Conservation (phyloP, 1,140 invertebrate species). For the Pachypeltis micranthus region DNA sequence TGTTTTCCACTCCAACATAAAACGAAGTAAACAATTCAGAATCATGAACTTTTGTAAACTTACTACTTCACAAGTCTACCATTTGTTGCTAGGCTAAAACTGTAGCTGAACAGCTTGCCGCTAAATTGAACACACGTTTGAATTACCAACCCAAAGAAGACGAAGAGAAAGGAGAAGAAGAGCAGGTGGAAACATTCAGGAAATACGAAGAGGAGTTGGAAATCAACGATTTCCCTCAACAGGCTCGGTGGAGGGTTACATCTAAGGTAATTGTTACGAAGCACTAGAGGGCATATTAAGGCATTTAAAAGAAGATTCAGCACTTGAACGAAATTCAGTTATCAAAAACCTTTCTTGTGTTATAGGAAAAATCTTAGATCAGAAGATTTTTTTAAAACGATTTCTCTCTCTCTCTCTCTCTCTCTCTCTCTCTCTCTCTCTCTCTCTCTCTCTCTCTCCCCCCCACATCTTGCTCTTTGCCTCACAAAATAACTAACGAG, state of each 20-base stretch:
- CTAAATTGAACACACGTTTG: conserved; percentile 82
- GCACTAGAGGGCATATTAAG: conserved; percentile 95
- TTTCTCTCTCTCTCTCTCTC: too few species aligned
- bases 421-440: too few species aligned
- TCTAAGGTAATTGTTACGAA: conserved; percentile 78
- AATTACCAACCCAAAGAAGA: conserved; percentile 88
- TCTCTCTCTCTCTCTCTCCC: too few species aligned
- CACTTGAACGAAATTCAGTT: too few species aligned
- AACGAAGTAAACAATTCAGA: neutral
- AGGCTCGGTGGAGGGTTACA: conserved; percentile 95
- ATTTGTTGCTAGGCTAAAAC: conserved; percentile 78
- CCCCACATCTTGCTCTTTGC: too few species aligned
- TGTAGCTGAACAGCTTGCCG: conserved; percentile 84
- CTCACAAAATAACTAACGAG: too few species aligned
- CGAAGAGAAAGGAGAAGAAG: conserved; percentile 50
- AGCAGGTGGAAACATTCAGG: conserved; percentile 54
- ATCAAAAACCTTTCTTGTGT: too few species aligned
- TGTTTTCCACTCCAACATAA: neutral
- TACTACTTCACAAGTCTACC: too few species aligned
- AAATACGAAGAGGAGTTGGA: conserved; percentile 99
- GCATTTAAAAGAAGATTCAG: conserved; percentile 97
- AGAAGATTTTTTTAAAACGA: too few species aligned
- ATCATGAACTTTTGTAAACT: too few species aligned
- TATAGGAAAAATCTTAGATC: too few species aligned
- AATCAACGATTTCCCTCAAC: conserved; percentile 99